phyloP scores from a whole-genome alignment of 1,140 invertebrate genomes.

The Dinothrombium tinctorium region DNA sequence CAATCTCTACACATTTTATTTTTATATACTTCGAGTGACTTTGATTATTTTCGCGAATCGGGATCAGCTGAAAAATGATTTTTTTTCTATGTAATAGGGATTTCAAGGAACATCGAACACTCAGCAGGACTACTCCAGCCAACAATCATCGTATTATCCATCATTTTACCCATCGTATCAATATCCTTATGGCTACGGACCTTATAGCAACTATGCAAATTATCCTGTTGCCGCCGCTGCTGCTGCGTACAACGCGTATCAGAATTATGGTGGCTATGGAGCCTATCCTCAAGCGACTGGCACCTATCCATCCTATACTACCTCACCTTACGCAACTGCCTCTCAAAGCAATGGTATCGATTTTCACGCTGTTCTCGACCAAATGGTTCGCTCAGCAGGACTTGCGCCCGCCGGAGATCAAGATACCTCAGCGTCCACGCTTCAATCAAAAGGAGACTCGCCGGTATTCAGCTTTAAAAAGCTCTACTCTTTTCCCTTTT shows the following conservation, averaged over 20 bases:
- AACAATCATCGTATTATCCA: slow-evolving; percentile 1
- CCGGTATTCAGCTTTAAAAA: slow-evolving; percentile 10
- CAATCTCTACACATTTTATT: too few relatives aligned
- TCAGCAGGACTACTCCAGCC: neutral
- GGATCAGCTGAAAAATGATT: too few relatives aligned
- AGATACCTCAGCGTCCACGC: slow-evolving; percentile 8
- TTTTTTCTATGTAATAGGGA: neutral
- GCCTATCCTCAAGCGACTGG: neutral
- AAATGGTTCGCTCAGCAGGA: slow-evolving; percentile 12
- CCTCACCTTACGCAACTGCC: neutral
- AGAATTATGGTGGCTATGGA: neutral
- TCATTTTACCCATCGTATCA: neutral
- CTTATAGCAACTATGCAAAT: neutral
- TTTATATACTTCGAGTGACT: too few relatives aligned
- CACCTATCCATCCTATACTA: neutral
- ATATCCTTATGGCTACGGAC: neutral
- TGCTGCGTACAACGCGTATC: too few relatives aligned
- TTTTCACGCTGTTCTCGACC: slow-evolving; percentile 11
- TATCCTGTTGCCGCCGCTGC: neutral
- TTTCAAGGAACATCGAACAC: slow-evolving; percentile 5
- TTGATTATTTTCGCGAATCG: too few relatives aligned
- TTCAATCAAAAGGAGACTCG: slow-evolving; percentile 3
- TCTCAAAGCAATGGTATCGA: slow-evolving; percentile 4
- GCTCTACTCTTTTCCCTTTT: slow-evolving; percentile 8
- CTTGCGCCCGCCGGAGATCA: slow-evolving; percentile 13